Percentiles rank a stretch among this genome's conserved stretches.
Conservation (phyloP, 2,797 vertebrate species). For the Anabacerthia variegaticeps region DNA sequence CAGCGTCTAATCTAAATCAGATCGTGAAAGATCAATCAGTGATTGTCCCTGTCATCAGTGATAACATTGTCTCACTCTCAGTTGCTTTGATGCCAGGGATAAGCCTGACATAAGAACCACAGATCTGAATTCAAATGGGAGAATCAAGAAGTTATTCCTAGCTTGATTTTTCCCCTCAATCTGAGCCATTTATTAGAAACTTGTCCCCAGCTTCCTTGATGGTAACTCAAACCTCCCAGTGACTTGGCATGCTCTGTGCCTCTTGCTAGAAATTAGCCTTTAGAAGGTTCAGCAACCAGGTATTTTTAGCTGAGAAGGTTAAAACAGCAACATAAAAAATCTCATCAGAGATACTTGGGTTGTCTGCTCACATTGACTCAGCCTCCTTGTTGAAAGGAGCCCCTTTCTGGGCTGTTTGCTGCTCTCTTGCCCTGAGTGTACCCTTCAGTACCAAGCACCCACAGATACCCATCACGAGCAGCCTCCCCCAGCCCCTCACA, state of each 20-base stretch:
- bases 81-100: not conserved
- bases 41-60: conserved; percentile 4
- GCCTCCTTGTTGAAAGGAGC: not conserved
- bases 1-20: conserved; percentile 35
- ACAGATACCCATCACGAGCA: fast-evolving
- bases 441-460: not conserved
- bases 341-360: not conserved
- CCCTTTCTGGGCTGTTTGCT: not conserved
- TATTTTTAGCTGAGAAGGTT: not conserved
- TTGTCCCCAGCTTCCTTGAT: not conserved
- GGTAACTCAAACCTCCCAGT: not conserved
- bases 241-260: not conserved
- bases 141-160: not conserved
- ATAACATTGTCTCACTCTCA: not conserved
- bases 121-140: not conserved
- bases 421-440: not conserved
- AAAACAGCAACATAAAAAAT: not conserved
- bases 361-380: not conserved
- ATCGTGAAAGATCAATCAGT: conserved; percentile 24
- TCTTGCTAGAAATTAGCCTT: not conserved
- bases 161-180: not conserved
- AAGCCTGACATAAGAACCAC: not conserved
- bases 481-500: not conserved
- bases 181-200: not conserved
- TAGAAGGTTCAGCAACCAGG: not conserved